A percentile compares a stretch with the other conserved stretches of the same genome.
phyloP scores from a whole-genome alignment of 2,113 vertebrate genomes.

The Dromaius novaehollandiae region DNA sequence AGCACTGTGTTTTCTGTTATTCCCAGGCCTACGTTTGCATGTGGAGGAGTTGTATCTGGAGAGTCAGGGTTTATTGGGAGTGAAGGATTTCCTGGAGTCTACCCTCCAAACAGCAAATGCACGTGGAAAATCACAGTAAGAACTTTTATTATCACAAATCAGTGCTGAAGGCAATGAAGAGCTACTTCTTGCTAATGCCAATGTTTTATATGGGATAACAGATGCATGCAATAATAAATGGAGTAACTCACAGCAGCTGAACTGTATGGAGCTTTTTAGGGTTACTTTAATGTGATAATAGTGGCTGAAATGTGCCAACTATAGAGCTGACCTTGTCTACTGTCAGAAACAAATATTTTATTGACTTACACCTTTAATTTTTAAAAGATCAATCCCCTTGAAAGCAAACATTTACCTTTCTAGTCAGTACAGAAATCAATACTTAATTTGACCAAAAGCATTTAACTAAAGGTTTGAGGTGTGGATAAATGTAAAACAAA shows the following conservation, averaged over 20 bases:
- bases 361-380: neutral
- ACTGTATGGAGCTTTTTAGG: neutral
- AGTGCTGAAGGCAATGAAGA: conserved; percentile 25
- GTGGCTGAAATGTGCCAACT: neutral
- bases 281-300: neutral
- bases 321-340: neutral
- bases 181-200: neutral
- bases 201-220: neutral
- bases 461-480: neutral
- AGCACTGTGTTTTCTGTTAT: conserved; percentile 3
- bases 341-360: neutral
- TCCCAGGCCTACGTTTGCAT: conserved; percentile 87
- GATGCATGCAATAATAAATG: neutral
- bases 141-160: conserved; percentile 54
- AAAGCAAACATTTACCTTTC: neutral
- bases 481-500: neutral
- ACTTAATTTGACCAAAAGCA: neutral
- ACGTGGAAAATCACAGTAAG: conserved; percentile 99
- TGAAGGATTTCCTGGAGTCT: conserved; percentile 97
- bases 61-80: conserved; percentile 95
- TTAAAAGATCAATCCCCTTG: neutral
- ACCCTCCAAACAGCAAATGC: conserved; percentile 97
- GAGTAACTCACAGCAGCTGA: conserved; percentile 11
- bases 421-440: neutral
- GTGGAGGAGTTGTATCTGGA: conserved; percentile 92